Evolutionary conservation across 2,888 invertebrate species (phyloP).

Genomic region (Cryptus armator): DNA sequence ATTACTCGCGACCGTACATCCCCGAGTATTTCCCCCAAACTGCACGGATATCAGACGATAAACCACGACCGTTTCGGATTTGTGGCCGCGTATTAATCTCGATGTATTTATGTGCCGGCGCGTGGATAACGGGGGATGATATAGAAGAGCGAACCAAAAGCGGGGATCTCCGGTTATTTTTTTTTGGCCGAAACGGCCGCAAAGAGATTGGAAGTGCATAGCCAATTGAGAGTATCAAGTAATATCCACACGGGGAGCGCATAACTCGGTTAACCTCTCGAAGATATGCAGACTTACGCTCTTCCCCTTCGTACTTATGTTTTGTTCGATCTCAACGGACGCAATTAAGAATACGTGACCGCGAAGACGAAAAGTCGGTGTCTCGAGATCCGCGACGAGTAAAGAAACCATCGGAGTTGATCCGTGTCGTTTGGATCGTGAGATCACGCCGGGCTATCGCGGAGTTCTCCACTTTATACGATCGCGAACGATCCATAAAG

Average conservation of each 20-base stretch:
- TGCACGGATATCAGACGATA: conserved; percentile 80
- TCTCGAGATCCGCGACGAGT: not conserved
- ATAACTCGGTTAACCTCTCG: not conserved
- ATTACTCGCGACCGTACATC: conserved; percentile 69
- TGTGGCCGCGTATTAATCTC: conserved; percentile 83
- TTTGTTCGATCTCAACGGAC: not conserved
- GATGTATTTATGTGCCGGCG: conserved; percentile 78
- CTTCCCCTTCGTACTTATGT: not conserved
- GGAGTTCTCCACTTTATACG: conserved; percentile 1
- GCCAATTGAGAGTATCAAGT: conserved; percentile 16
- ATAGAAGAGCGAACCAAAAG: conserved; percentile 17
- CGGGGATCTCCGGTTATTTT: not conserved
- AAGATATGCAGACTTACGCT: not conserved
- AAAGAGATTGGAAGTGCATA: conserved; percentile 4
- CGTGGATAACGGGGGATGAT: conserved; percentile 36
- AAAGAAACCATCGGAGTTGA: conserved; percentile 45
- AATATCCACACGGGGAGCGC: not conserved
- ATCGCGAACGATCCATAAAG: conserved; percentile 55
- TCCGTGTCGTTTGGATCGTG: conserved; percentile 67
- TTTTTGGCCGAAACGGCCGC: not conserved
- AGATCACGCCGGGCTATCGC: conserved; percentile 67
- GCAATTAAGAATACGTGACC: conserved; percentile 61
- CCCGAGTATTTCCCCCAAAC: conserved; percentile 44
- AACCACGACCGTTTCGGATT: conserved; percentile 81
- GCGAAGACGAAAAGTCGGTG: conserved; percentile 43